A percentile compares a stretch with the other conserved stretches of the same genome.
Evolutionary conservation across 2,888 invertebrate species (phyloP).

Genomic region (Drosophila anomelani): DNA sequence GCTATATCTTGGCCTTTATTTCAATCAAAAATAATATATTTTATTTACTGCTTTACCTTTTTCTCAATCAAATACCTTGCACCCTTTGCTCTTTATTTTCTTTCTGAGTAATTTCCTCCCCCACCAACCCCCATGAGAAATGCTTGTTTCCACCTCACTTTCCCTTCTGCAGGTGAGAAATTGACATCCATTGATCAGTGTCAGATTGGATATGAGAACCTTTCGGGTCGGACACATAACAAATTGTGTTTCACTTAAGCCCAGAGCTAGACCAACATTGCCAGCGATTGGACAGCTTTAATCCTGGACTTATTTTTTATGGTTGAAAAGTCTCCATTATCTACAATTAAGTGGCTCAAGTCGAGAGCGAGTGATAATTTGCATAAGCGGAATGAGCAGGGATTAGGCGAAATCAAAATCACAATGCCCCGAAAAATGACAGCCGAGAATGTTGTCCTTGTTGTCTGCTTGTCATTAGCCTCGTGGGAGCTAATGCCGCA

Average conservation of each 20-base stretch:
- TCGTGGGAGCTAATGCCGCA: slow-evolving; percentile 23
- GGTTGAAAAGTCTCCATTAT: slow-evolving; percentile 19
- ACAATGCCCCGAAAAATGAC: slow-evolving; percentile 22
- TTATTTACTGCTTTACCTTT: too few relatives aligned
- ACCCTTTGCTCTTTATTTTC: background rate
- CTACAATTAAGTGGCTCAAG: slow-evolving; percentile 33
- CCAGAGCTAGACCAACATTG: slow-evolving; percentile 13
- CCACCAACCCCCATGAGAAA: slow-evolving; percentile 5
- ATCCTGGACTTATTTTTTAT: background rate
- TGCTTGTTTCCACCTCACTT: slow-evolving; percentile 16
- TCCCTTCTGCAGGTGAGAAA: slow-evolving; percentile 45
- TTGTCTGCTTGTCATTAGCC: slow-evolving; percentile 40
- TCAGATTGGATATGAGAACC: slow-evolving; percentile 65
- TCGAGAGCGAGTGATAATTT: slow-evolving; percentile 17
- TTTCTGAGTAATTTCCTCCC: slow-evolving; percentile 1
- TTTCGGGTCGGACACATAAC: slow-evolving; percentile 41
- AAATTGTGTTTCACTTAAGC: slow-evolving; percentile 51
- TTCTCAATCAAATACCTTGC: background rate
- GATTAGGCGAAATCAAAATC: slow-evolving; percentile 36
- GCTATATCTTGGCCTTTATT: background rate
- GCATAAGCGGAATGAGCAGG: slow-evolving; percentile 28
- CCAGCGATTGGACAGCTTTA: slow-evolving; percentile 19
- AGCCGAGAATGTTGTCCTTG: slow-evolving; percentile 29
- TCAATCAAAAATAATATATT: background rate
- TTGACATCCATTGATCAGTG: slow-evolving; percentile 66